A percentile compares a stretch with the other conserved stretches of the same genome.
phyloP scores from a whole-genome alignment of 2,888 invertebrate genomes.

The Hypena proboscidalis region DNA sequence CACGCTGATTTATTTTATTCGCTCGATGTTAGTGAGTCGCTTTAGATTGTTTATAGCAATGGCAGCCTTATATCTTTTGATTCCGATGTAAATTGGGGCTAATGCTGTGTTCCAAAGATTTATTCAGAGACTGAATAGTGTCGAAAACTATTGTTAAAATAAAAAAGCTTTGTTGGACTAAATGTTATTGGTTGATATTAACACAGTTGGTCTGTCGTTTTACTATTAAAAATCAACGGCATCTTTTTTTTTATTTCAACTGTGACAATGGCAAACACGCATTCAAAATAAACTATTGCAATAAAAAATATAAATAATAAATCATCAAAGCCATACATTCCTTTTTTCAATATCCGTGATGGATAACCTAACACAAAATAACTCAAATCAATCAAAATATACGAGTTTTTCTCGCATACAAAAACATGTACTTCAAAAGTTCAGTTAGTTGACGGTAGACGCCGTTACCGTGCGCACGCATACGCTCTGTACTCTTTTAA shows the following conservation, averaged over 20 bases:
- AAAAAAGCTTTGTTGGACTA: neutral
- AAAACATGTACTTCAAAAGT: constrained; percentile 18
- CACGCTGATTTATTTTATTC: constrained; percentile 66
- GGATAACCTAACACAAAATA: constrained; percentile 8
- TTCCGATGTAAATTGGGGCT: constrained; percentile 32
- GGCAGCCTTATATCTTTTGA: constrained; percentile 32
- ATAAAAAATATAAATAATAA: too few species aligned
- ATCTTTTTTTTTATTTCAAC: too few species aligned
- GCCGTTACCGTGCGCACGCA: too few species aligned
- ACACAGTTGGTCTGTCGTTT: too few species aligned
- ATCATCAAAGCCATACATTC: too few species aligned
- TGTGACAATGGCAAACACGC: too few species aligned
- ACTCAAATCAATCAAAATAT: constrained; percentile 23
- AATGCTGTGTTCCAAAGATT: constrained; percentile 15
- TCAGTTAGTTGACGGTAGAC: too few species aligned
- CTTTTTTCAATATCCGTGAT: constrained; percentile 7
- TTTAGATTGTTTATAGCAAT: constrained; percentile 41
- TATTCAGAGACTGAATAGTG: constrained; percentile 2
- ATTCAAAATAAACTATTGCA: too few species aligned
- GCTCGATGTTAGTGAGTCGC: constrained; percentile 46
- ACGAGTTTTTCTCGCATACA: constrained; percentile 9
- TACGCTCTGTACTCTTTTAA: too few species aligned
- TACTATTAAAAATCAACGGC: too few species aligned
- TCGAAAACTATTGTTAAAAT: neutral
- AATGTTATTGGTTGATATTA: neutral